Conservation (phyloP, 37 sponge, comb jelly and placozoan species). For the Cladorhizidae sp. region DNA sequence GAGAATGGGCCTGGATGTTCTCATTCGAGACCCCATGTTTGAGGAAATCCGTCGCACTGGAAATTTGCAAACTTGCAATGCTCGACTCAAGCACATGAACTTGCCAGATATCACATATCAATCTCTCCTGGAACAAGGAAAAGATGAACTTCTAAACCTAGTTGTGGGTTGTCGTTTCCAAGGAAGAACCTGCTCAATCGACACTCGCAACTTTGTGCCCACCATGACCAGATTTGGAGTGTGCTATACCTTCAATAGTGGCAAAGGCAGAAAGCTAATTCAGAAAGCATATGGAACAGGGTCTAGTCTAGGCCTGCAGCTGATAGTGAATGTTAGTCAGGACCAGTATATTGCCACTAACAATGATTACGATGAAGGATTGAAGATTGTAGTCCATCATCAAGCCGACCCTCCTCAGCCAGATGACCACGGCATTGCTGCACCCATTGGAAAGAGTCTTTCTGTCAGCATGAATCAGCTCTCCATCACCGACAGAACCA, state of each 20-base stretch:
- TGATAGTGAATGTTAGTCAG: constrained; percentile 29
- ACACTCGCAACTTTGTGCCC: not conserved
- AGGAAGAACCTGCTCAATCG: constrained; percentile 8
- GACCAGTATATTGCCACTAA: constrained; percentile 1
- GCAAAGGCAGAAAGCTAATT: not conserved
- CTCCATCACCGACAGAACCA: not conserved
- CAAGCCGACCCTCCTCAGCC: constrained; percentile 14
- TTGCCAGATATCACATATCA: not conserved
- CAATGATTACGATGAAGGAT: constrained; percentile 19
- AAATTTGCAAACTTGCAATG: not conserved
- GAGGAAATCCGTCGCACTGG: not conserved
- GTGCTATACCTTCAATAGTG: constrained; percentile 45
- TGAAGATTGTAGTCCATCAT: constrained; percentile 1
- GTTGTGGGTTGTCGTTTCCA: not conserved
- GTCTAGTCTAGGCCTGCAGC: constrained; percentile 8
- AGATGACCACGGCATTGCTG: constrained; percentile 6
- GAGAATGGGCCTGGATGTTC: not conserved
- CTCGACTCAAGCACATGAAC: not conserved
- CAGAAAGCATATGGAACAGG: not conserved
- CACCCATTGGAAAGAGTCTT: constrained; percentile 3
- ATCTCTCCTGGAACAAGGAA: no score
- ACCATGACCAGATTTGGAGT: constrained; percentile 2
- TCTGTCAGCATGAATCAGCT: not conserved
- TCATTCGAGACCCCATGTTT: not conserved
- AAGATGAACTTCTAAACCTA: not conserved